These are phyloP conservation scores for Lophotis ruficrista DNA, from an alignment of 2,113 vertebrate species.

Conservation along the genomic window DNA sequence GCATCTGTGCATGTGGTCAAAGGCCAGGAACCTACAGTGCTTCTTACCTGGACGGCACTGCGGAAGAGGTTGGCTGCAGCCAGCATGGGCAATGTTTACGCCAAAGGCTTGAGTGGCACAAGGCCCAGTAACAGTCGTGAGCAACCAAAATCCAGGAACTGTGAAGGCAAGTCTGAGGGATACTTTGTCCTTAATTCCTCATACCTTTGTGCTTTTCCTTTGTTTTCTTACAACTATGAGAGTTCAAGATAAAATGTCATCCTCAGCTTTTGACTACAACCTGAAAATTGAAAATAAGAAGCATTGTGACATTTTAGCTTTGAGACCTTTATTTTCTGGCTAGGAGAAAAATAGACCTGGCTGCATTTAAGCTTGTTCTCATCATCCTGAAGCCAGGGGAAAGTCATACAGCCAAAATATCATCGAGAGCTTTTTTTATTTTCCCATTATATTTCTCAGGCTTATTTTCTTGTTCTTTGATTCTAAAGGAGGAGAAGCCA, in stretches of 20 bases:
- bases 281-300: constrained; percentile 75
- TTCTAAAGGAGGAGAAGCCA: constrained; percentile 43
- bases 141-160: neutral
- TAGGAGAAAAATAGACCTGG: constrained; percentile 49
- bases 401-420: constrained; percentile 69
- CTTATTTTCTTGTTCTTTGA: constrained; percentile 56
- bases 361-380: constrained; percentile 54
- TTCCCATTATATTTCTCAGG: constrained; percentile 4
- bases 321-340: constrained; percentile 71
- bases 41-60: neutral
- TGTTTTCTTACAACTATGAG: constrained; percentile 57
- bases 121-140: neutral
- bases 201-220: constrained; percentile 47
- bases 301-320: constrained; percentile 76
- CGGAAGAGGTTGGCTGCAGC: neutral
- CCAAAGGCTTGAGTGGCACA: neutral
- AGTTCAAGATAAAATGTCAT: constrained; percentile 70
- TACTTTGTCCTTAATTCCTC: neutral
- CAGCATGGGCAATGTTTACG: neutral
- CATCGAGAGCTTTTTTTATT: constrained; percentile 11
- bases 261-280: constrained; percentile 57
- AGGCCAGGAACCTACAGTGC: neutral
- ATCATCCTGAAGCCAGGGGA: constrained; percentile 42
- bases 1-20: neutral
- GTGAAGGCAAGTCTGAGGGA: neutral